Conservation (phyloP, 1,140 invertebrate genomes). For the Zaprionus nigranus region DNA sequence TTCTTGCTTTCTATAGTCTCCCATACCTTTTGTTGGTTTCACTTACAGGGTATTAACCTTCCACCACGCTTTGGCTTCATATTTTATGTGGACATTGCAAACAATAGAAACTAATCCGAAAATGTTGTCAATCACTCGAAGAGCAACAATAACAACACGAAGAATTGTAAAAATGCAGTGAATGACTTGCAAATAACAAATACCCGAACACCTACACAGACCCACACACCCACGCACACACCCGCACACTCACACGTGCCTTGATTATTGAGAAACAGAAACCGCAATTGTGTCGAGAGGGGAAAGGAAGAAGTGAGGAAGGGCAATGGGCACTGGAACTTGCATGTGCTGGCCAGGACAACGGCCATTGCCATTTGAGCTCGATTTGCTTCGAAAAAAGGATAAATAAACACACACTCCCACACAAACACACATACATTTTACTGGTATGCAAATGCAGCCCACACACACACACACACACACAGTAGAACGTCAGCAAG, state of each 20-base stretch:
- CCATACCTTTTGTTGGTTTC: background rate
- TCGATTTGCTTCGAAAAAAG: conserved; percentile 67
- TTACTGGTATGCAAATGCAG: conserved; percentile 1
- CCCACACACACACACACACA: too few species aligned
- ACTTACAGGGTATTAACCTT: background rate
- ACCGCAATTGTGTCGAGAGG: conserved; percentile 30
- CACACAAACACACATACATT: conserved; percentile 11
- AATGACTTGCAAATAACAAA: conserved; percentile 24
- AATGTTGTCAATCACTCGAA: conserved; percentile 26
- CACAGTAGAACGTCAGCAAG: background rate
- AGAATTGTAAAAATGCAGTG: conserved; percentile 23
- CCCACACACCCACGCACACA: conserved; percentile 12
- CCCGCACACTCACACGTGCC: conserved; percentile 32
- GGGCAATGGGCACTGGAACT: conserved; percentile 4
- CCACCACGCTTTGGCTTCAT: background rate
- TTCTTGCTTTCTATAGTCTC: background rate
- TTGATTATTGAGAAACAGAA: conserved; percentile 63
- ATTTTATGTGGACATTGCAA: conserved; percentile 12
- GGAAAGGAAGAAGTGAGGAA: background rate
- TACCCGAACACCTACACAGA: conserved; percentile 11
- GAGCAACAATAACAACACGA: conserved; percentile 9
- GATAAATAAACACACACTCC: conserved; percentile 48
- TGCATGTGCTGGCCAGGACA: conserved; percentile 28
- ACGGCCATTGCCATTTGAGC: conserved; percentile 55
- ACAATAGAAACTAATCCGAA: conserved; percentile 17